These are phyloP conservation scores for Gracilinanus agilis DNA, from an alignment of 2,113 vertebrate genomes.

Conservation along the genomic window DNA sequence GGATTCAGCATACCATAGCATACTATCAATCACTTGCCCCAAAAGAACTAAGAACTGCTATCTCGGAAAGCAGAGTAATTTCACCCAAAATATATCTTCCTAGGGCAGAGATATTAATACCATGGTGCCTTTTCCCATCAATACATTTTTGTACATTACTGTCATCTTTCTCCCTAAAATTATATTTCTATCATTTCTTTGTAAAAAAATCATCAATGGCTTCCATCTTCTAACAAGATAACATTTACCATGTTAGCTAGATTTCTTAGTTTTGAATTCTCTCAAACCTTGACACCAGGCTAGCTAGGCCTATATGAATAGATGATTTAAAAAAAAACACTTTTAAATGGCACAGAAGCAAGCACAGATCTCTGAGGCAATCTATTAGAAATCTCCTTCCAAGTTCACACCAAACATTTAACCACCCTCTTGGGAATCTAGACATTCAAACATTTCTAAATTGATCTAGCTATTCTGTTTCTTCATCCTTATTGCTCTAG, in stretches of 20 bases:
- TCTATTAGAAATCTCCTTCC: background rate
- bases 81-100: background rate
- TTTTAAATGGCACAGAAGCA: background rate
- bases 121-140: background rate
- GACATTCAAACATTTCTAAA: background rate
- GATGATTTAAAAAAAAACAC: background rate
- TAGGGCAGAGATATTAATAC: background rate
- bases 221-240: background rate
- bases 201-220: background rate
- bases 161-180: background rate
- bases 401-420: background rate
- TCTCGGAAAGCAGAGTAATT: background rate
- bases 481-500: background rate
- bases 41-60: background rate
- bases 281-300: background rate
- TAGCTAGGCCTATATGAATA: background rate
- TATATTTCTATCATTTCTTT: background rate
- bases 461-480: background rate
- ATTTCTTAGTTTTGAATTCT: background rate
- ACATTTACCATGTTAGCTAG: background rate
- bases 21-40: background rate
- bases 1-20: background rate
- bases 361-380: background rate
- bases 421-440: background rate
- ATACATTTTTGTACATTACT: background rate